These are phyloP conservation scores for Eupithecia abbreviata DNA, from an alignment of 2,888 invertebrate species.

Conservation along the genomic window DNA sequence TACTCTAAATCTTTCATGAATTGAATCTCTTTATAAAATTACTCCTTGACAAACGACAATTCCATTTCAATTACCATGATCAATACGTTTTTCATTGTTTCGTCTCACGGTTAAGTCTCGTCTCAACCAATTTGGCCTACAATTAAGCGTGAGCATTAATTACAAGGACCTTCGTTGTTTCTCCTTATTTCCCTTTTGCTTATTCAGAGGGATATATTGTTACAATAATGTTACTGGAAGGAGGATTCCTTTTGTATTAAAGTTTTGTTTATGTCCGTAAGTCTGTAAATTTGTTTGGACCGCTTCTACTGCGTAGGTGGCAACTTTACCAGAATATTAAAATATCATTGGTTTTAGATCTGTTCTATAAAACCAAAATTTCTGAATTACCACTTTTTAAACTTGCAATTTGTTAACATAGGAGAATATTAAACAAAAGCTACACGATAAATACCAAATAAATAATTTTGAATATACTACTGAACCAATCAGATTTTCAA, in stretches of 20 bases:
- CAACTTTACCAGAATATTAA: too few species aligned
- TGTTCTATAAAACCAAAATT: neutral
- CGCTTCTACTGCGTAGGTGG: neutral
- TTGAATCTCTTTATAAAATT: constrained; percentile 28
- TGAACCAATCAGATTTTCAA: neutral
- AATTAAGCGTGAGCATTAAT: constrained; percentile 83
- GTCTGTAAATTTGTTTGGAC: neutral
- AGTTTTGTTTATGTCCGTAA: neutral
- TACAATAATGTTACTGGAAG: constrained; percentile 53
- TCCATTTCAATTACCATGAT: constrained; percentile 45
- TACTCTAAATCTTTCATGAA: neutral
- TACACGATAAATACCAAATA: too few species aligned
- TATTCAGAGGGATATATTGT: constrained; percentile 71
- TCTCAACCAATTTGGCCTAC: constrained; percentile 72
- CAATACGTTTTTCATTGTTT: constrained; percentile 62
- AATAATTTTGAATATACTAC: neutral
- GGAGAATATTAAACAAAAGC: too few species aligned
- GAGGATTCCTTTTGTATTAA: constrained; percentile 28
- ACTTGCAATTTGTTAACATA: too few species aligned
- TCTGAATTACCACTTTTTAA: too few species aligned
- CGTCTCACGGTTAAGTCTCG: constrained; percentile 61
- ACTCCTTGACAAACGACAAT: constrained; percentile 34
- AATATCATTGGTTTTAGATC: neutral
- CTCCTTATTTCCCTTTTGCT: constrained; percentile 80
- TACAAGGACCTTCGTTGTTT: constrained; percentile 68